A percentile compares a stretch with the other conserved stretches of the same genome.
These are phyloP conservation scores for Venustoraphidia nigricollis DNA, from an alignment of 2,888 invertebrate genomes.

Conservation along the genomic window DNA sequence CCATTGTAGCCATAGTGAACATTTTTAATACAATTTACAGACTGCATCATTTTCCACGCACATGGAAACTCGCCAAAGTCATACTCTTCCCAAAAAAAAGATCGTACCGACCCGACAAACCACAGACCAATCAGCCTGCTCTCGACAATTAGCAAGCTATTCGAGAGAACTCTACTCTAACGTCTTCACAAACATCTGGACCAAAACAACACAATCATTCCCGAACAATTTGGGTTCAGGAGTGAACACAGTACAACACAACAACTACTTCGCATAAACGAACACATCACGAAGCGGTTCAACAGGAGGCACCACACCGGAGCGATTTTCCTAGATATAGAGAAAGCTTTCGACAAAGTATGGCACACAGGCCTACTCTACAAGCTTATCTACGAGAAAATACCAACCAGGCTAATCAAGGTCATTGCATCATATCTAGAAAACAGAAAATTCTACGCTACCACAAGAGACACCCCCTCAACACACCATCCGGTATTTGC, in stretches of 20 bases:
- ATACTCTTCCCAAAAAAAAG: slow-evolving; percentile 12
- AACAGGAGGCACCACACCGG: too few species aligned
- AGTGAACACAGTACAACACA: slow-evolving; percentile 15
- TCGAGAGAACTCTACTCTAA: slow-evolving; percentile 12
- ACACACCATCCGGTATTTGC: slow-evolving; percentile 8
- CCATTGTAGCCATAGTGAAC: too few species aligned
- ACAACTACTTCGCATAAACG: too few species aligned
- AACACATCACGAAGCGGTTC: too few species aligned
- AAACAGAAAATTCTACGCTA: too few species aligned
- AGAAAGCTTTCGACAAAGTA: too few species aligned
- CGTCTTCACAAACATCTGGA: slow-evolving; percentile 10
- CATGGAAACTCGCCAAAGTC: slow-evolving; percentile 13
- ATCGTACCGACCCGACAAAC: slow-evolving; percentile 8
- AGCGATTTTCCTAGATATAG: too few species aligned
- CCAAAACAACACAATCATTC: slow-evolving; percentile 8
- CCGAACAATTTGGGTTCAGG: slow-evolving; percentile 19
- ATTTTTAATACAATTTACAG: too few species aligned
- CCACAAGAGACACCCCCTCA: slow-evolving; percentile 8
- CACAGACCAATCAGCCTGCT: slow-evolving; percentile 14
- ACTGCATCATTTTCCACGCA: slow-evolving; percentile 13
- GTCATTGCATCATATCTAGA: slow-evolving; percentile 15
- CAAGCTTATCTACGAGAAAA: too few species aligned
- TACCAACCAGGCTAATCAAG: too few species aligned
- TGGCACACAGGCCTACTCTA: too few species aligned
- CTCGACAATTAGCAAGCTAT: too few species aligned